Evolutionary conservation across 2,113 vertebrate species (phyloP).

Genomic region (Apaloderma vittatum): DNA sequence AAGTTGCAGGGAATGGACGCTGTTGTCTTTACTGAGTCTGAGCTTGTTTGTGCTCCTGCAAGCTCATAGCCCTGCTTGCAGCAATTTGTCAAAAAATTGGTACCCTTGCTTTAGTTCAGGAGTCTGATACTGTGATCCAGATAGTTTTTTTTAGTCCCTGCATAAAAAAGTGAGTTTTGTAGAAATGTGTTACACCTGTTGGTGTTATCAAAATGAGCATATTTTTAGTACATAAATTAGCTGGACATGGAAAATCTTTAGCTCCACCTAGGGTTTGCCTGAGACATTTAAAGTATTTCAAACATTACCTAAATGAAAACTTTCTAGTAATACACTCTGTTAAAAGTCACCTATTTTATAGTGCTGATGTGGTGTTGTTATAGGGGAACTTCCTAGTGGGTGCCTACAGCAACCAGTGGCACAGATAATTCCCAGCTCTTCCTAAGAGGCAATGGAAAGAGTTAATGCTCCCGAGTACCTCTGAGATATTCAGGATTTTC

Average conservation of each 20-base stretch:
- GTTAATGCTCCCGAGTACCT: not conserved
- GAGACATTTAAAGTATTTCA: not conserved
- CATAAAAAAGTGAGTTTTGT: not conserved
- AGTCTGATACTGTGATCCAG: not conserved
- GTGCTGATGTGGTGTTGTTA: not conserved
- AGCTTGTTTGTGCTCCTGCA: not conserved
- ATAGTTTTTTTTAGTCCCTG: not conserved
- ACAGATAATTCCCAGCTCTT: not conserved
- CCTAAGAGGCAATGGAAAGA: not conserved
- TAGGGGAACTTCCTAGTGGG: not conserved
- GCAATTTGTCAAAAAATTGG: not conserved
- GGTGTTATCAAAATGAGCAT: not conserved
- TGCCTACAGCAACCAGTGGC: not conserved
- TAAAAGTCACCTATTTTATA: not conserved
- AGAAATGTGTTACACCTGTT: not conserved
- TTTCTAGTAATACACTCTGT: not conserved
- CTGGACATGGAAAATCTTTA: not conserved
- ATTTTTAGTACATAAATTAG: not conserved
- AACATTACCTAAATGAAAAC: not conserved
- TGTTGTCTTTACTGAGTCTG: not conserved
- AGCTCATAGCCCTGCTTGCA: not conserved
- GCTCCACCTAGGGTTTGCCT: slow-evolving; percentile 13
- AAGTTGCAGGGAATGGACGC: fast-evolving
- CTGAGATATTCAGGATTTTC: not conserved
- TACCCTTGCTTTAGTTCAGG: not conserved